Percentiles rank a stretch among this genome's conserved stretches.
Evolutionary conservation across 2,888 invertebrate genomes (phyloP).

Genomic region (Microplitis manilae): DNA sequence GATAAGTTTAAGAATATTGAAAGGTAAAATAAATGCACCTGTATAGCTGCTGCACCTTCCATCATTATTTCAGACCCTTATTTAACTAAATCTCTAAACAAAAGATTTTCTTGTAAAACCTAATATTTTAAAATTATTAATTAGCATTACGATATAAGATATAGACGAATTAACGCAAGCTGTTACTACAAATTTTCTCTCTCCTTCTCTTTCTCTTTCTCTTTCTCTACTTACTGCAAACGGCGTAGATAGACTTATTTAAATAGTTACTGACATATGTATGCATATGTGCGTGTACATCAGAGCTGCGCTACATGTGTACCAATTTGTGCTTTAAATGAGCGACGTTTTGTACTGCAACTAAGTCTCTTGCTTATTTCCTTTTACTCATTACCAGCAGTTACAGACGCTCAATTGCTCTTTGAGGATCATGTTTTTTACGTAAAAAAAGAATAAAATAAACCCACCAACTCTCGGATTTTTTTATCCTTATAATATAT

Average conservation of each 20-base stretch:
- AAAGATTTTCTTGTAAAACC: background rate
- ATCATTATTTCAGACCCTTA: background rate
- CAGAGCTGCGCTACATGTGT: background rate
- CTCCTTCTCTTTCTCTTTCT: background rate
- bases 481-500: too few species aligned
- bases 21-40: background rate
- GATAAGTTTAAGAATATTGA: background rate
- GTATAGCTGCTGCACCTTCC: background rate
- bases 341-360: slow-evolving; percentile 24
- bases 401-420: background rate
- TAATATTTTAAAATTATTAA: background rate
- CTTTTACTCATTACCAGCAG: background rate
- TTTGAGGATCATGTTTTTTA: background rate
- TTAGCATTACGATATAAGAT: background rate
- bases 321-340: background rate
- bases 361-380: slow-evolving; percentile 28
- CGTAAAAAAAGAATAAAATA: background rate
- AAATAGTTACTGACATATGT: background rate
- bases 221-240: background rate
- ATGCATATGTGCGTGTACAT: background rate
- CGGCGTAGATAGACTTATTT: background rate
- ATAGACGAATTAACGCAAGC: background rate
- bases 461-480: background rate
- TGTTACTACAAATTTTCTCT: background rate
- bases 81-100: background rate